These are phyloP conservation scores for Mallotus villosus DNA, from an alignment of 2,797 vertebrate species.

Conservation along the genomic window DNA sequence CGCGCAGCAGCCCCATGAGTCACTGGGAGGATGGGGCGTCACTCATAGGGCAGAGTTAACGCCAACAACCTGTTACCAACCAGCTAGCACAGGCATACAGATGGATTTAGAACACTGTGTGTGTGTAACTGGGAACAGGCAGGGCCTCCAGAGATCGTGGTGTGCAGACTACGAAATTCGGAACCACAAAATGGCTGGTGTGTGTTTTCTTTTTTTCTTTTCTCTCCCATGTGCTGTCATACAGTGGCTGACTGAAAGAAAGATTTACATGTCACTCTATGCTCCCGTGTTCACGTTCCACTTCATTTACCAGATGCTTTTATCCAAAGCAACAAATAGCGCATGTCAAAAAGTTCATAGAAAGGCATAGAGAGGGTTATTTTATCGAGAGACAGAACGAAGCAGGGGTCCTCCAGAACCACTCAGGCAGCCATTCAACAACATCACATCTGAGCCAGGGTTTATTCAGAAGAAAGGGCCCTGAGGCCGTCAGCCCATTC, in stretches of 20 bases:
- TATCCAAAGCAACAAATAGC: too few species aligned
- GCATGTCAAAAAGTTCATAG: too few species aligned
- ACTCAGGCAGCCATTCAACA: conserved; percentile 11
- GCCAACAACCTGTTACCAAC: neutral
- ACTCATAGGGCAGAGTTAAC: neutral
- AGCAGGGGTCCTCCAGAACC: neutral
- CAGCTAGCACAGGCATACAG: neutral
- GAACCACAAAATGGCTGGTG: neutral
- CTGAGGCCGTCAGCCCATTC: conserved; percentile 10
- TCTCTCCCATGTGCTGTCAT: neutral
- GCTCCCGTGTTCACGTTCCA: neutral
- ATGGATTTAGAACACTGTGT: neutral
- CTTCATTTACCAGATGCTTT: too few species aligned
- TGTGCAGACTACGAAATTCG: conserved; percentile 17
- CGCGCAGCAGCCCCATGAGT: neutral
- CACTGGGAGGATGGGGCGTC: neutral
- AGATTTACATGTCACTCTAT: conserved; percentile 9
- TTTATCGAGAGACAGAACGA: conserved; percentile 6
- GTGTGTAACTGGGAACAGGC: conserved; percentile 3
- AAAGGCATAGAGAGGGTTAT: neutral
- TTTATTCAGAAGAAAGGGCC: conserved; percentile 15
- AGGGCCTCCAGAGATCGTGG: conserved; percentile 17
- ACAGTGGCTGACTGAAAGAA: conserved; percentile 12
- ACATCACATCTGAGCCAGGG: conserved; percentile 4
- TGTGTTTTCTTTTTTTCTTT: neutral